Evolutionary conservation across 2,888 invertebrate genomes (phyloP), one percentile per base, ranked within the genome.

Genomic region (Leptopilina drosophilae): DNA sequence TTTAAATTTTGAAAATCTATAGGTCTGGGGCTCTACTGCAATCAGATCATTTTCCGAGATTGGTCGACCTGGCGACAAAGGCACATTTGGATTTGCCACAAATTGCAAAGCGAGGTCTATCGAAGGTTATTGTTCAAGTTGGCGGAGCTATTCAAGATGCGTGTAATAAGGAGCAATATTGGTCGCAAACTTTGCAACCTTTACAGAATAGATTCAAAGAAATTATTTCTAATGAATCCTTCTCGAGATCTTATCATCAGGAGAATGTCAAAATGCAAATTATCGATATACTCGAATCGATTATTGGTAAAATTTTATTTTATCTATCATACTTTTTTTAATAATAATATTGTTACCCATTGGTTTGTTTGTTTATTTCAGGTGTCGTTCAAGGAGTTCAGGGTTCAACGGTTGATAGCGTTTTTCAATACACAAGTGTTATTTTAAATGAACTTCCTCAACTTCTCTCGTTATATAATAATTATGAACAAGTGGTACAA

Each of bases 401-500:
- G 82, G 92, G 92, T 73, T 85, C 91, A 6, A 93, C 93, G 1
- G 93, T 93, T 1, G 89, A 92, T 79, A 87, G 92, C 76, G 89
- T 94, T 59, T 95, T 95, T 89, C 93, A 94, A 87, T 93, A 95
- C 90, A 90, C 95, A 12, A 92, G 93, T 69, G 95, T 95, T 7
- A 93, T 96, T 59, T 90, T 97, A 85, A 93, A 93, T 33, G 95
- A 95, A 89, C 92, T 96, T 82, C 94, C 96, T 1, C 94, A 93
- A n/a, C 93, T 97, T 69, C 91, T 97, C 79, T 95, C 94, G 81
- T 90, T 95, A 53, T 97, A 96, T 89, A 95, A 96, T 91, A 96
- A 96, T 91, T 96, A 96, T 90, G 95, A 95, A 78, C 94, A 95
- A 79, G 94, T 97, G 80, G 96, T 97, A 75, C 94, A 96, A 87